Conservation (phyloP, 1,140 invertebrate species). For the Luehdorfia chinensis region DNA sequence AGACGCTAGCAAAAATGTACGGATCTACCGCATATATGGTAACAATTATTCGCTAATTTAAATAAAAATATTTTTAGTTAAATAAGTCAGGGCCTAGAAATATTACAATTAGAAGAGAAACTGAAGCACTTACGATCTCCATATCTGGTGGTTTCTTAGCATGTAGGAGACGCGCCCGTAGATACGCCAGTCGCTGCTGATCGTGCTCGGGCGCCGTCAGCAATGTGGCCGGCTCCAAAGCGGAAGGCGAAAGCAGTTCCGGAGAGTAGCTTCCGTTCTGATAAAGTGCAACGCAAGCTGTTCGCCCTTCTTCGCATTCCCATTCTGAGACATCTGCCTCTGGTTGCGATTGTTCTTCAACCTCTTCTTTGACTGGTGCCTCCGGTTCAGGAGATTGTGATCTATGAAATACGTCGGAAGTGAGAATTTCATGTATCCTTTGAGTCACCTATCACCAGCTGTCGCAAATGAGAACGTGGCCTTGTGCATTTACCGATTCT, state of each 20-base stretch:
- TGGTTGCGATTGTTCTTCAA: conserved; percentile 3
- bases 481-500: too few species aligned
- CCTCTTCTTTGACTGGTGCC: conserved; percentile 7
- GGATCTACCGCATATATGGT: too few species aligned
- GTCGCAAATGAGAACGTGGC: too few species aligned
- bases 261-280: conserved; percentile 91
- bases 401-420: not conserved
- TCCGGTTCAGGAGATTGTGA: not conserved
- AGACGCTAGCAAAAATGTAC: too few species aligned
- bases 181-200: conserved; percentile 84
- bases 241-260: conserved; percentile 80
- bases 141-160: not conserved
- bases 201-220: conserved; percentile 90
- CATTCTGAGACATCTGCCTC: conserved; percentile 24
- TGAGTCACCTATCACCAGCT: too few species aligned
- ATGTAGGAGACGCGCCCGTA: conserved; percentile 77
- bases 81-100: too few species aligned
- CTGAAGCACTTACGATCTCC: not conserved
- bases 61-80: too few species aligned
- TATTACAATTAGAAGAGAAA: not conserved
- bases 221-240: conserved; percentile 90
- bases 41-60: too few species aligned
- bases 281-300: conserved; percentile 79
- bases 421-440: too few species aligned
- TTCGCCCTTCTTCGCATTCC: conserved; percentile 54